phyloP scores from a whole-genome alignment of 2,113 vertebrate species.

The Orcinus orca region DNA sequence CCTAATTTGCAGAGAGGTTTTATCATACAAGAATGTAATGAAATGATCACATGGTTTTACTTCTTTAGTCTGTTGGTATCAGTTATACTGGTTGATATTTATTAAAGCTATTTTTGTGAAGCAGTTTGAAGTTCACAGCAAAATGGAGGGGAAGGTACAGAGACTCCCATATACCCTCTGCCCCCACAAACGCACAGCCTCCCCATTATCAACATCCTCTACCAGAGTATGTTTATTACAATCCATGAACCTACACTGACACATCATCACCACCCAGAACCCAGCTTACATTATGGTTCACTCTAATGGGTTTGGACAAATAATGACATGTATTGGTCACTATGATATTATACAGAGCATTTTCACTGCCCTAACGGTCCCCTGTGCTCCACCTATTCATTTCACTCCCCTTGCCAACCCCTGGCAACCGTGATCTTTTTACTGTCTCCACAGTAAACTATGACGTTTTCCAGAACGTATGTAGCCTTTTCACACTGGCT shows the following conservation, averaged over 20 bases:
- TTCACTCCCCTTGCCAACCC: too few species aligned
- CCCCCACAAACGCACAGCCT: not conserved
- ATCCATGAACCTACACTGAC: accelerated
- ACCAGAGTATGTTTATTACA: accelerated
- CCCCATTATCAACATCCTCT: too few species aligned
- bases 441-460: not conserved
- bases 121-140: not conserved
- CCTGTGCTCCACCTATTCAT: not conserved
- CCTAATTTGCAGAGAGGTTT: not conserved
- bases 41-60: not conserved
- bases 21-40: not conserved
- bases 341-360: accelerated
- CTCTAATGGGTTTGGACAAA: not conserved
- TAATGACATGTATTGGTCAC: not conserved
- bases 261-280: not conserved
- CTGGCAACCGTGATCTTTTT: too few species aligned
- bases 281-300: accelerated
- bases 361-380: not conserved
- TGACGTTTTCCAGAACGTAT: not conserved
- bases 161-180: not conserved
- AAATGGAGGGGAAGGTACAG: not conserved
- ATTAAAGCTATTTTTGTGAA: not conserved
- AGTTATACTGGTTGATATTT: not conserved
- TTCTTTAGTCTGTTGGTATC: not conserved
- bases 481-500: not conserved